phyloP scores from a whole-genome alignment of 2,113 vertebrate genomes.

The Rhombomys opimus region DNA sequence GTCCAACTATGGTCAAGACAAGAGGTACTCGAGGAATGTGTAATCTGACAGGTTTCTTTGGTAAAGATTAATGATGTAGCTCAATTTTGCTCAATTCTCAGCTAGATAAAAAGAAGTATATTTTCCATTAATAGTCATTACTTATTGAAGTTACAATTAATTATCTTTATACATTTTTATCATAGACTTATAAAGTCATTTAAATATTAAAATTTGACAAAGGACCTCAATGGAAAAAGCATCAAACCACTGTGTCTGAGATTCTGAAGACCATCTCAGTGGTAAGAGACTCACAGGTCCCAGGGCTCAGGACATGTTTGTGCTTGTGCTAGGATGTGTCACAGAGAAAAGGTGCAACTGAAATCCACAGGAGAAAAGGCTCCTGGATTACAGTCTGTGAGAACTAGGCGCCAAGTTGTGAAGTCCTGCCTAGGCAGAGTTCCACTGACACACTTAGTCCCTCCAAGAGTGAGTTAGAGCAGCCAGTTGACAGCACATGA shows the following conservation, averaged over 20 bases:
- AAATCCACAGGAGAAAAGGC: background rate
- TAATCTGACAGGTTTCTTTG: background rate
- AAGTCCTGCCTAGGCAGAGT: too few species aligned
- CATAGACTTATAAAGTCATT: background rate
- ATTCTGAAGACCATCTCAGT: background rate
- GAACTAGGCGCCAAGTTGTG: background rate
- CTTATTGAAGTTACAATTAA: constrained; percentile 3
- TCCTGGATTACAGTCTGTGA: background rate
- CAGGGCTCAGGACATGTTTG: background rate
- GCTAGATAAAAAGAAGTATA: background rate
- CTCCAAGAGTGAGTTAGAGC: background rate
- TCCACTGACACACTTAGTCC: background rate
- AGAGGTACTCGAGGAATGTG: background rate
- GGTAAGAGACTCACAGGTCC: background rate
- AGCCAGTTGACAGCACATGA: background rate
- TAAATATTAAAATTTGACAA: constrained; percentile 10
- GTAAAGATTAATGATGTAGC: background rate
- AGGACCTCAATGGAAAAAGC: background rate
- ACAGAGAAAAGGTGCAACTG: background rate
- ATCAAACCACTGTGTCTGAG: background rate
- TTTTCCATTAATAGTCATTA: constrained; percentile 33
- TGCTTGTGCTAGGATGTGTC: background rate
- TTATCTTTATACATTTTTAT: constrained; percentile 32
- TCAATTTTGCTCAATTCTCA: background rate
- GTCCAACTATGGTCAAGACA: background rate